These are phyloP conservation scores for Ephydatia muelleri DNA, from an alignment of 37 sponge, comb jelly and placozoan genomes.

Conservation along the genomic window DNA sequence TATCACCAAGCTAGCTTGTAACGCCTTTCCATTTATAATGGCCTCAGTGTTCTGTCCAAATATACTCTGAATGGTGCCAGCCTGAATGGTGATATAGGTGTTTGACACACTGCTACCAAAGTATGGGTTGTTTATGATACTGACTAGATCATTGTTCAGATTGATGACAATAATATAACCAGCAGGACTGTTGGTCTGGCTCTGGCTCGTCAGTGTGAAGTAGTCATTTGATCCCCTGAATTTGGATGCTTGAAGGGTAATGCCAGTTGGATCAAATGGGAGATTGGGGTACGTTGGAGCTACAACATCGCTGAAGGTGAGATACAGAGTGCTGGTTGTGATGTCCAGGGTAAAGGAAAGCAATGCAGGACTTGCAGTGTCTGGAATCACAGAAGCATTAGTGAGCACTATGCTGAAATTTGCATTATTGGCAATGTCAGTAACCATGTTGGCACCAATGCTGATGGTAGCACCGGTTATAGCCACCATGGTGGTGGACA, in stretches of 20 bases:
- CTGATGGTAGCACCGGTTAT: conserved; percentile 44
- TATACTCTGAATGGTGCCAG: conserved; percentile 77
- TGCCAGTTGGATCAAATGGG: conserved; percentile 78
- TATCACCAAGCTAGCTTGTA: conserved; percentile 56
- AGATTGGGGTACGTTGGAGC: conserved; percentile 21
- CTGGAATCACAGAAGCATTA: conserved; percentile 46
- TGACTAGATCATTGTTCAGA: conserved; percentile 60
- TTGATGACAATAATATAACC: conserved; percentile 58
- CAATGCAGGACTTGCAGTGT: conserved; percentile 61
- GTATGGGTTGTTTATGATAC: conserved; percentile 52
- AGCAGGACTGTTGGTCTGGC: conserved; percentile 33
- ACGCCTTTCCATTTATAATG: conserved; percentile 86
- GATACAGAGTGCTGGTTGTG: conserved; percentile 31
- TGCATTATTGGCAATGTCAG: conserved; percentile 52
- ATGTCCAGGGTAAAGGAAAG: conserved; percentile 68
- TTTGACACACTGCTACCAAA: conserved; percentile 59
- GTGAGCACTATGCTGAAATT: neutral
- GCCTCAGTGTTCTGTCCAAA: conserved; percentile 68
- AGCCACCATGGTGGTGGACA: conserved; percentile 23
- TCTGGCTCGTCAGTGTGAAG: conserved; percentile 74
- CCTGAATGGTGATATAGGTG: conserved; percentile 72
- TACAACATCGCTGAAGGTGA: conserved; percentile 87
- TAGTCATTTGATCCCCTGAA: conserved; percentile 40
- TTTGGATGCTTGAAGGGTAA: conserved; percentile 70
- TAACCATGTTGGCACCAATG: conserved; percentile 18